Percentiles rank a stretch among this genome's conserved stretches.
Evolutionary conservation across 1,140 invertebrate genomes (phyloP).

Genomic region (Hylyphantes graminicola): DNA sequence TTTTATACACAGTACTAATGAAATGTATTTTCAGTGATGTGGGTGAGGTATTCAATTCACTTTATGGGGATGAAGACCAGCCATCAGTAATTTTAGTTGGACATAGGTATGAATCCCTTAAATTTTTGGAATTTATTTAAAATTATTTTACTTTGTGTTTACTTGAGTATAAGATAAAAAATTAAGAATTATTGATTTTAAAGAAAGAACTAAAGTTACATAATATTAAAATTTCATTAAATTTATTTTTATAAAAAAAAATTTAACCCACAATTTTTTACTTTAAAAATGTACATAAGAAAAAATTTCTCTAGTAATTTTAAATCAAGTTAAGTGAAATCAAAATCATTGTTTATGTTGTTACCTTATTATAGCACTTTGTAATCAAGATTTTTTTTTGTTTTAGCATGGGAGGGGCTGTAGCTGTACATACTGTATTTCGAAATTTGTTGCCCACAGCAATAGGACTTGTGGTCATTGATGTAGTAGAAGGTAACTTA

Average conservation of each 20-base stretch:
- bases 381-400: conserved; percentile 11
- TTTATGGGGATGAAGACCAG: conserved; percentile 72
- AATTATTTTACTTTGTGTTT: conserved; percentile 4
- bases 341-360: no score
- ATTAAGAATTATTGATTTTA: no score
- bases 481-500: conserved; percentile 88
- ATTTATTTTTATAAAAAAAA: no score
- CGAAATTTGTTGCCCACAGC: conserved; percentile 74
- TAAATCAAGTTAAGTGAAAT: no score
- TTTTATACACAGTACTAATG: neutral
- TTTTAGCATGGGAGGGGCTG: conserved; percentile 91
- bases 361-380: no score
- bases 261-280: no score
- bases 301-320: no score
- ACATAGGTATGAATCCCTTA: conserved; percentile 74
- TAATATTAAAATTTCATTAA: no score
- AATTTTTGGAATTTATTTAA: conserved; percentile 6
- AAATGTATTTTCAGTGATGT: conserved; percentile 77
- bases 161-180: neutral
- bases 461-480: conserved; percentile 89
- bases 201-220: no score
- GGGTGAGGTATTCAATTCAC: conserved; percentile 75
- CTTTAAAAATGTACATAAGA: no score
- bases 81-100: conserved; percentile 85
- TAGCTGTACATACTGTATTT: conserved; percentile 84